phyloP scores from a whole-genome alignment of 2,797 vertebrate genomes.

The Leucoraja ocellata region DNA sequence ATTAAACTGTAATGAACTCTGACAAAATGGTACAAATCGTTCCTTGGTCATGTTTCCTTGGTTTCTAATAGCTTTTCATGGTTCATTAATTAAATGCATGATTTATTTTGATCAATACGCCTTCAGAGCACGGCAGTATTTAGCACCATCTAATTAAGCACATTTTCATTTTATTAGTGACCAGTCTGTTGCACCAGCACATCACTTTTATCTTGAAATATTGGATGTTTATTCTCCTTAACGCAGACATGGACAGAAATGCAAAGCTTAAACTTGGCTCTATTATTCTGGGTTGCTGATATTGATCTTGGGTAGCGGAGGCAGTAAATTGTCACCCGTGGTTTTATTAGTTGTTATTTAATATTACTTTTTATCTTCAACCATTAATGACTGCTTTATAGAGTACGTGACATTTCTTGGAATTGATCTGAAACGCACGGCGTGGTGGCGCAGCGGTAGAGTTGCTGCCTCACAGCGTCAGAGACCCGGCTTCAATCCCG shows the following conservation, averaged over 20 bases:
- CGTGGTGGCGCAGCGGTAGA: no score
- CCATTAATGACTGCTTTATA: background rate
- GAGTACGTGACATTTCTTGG: no score
- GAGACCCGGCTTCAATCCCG: no score
- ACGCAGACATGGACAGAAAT: background rate
- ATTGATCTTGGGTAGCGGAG: background rate
- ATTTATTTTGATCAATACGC: slow-evolving; percentile 35
- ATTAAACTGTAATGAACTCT: slow-evolving; percentile 30
- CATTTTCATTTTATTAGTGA: background rate
- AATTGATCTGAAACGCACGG: background rate
- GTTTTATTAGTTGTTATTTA: slow-evolving; percentile 9
- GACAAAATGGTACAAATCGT: slow-evolving; percentile 18
- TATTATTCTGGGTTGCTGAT: background rate
- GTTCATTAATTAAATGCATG: slow-evolving; percentile 20
- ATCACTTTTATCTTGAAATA: background rate
- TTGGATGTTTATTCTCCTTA: slow-evolving; percentile 17
- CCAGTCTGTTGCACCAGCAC: background rate
- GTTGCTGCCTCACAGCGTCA: no score
- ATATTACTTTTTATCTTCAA: background rate
- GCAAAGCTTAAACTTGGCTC: background rate
- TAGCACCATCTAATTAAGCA: slow-evolving; percentile 30
- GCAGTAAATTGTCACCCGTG: background rate
- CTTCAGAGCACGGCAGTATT: background rate
- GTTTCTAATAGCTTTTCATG: background rate
- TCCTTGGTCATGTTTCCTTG: background rate